Conservation (phyloP, 2,113 vertebrate species). For the Platichthys flesus region DNA sequence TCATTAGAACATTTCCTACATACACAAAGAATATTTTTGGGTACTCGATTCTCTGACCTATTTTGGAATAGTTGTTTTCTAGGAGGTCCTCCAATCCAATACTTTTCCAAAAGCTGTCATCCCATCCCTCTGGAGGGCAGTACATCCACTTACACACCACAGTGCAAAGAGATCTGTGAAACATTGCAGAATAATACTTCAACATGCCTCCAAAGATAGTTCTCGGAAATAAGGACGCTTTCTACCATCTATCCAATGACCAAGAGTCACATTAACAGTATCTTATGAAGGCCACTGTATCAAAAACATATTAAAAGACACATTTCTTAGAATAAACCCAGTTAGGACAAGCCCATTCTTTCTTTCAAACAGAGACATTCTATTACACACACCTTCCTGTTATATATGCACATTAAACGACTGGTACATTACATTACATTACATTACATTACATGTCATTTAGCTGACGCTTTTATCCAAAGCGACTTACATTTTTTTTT, state of each 20-base stretch:
- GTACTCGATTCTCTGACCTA: constrained; percentile 71
- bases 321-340: background rate
- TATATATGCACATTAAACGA: background rate
- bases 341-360: background rate
- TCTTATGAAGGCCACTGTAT: constrained; percentile 9
- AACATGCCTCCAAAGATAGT: background rate
- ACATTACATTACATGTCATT: no score
- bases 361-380: constrained; percentile 16
- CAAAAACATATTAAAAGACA: background rate
- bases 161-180: constrained; percentile 91
- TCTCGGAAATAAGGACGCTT: background rate
- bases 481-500: no score
- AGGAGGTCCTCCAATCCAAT: constrained; percentile 90
- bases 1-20: background rate
- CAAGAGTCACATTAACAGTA: background rate
- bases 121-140: constrained; percentile 91
- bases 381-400: background rate
- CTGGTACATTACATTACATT: no score
- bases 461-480: no score
- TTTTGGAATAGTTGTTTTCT: constrained; percentile 89
- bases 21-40: background rate
- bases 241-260: background rate
- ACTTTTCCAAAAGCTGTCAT: constrained; percentile 89
- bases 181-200: background rate
- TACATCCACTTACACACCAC: constrained; percentile 97